These are phyloP conservation scores for Crocallis elinguaria DNA, from an alignment of 2,888 invertebrate species.

Conservation along the genomic window DNA sequence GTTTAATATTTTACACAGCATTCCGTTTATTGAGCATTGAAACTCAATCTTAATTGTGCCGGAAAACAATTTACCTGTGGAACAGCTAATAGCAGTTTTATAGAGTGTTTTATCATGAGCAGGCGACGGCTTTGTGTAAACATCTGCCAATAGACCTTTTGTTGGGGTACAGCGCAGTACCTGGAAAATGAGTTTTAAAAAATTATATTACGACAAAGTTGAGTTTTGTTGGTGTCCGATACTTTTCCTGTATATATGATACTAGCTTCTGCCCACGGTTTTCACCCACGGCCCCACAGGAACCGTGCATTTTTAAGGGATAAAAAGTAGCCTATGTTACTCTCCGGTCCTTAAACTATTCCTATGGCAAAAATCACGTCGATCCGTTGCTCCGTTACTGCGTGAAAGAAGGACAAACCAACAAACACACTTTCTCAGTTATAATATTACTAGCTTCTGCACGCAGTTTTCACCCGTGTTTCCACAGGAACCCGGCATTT, in stretches of 20 bases:
- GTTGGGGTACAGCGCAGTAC: not conserved
- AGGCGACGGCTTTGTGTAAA: conserved; percentile 56
- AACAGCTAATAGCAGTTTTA: conserved; percentile 61
- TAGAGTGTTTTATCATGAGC: conserved; percentile 60
- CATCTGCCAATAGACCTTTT: conserved; percentile 48
- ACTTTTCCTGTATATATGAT: not conserved
- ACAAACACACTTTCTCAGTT: too few relatives aligned
- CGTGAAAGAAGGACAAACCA: too few relatives aligned
- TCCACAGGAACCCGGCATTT: too few relatives aligned
- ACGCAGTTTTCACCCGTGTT: too few relatives aligned
- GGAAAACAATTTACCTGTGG: conserved; percentile 75
- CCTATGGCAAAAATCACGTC: too few relatives aligned
- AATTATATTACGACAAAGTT: not conserved
- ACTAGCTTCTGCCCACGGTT: too few relatives aligned
- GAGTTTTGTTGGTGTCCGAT: not conserved
- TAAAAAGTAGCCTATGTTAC: too few relatives aligned
- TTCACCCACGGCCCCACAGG: too few relatives aligned
- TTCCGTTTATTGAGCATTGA: conserved; percentile 68
- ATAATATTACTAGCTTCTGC: too few relatives aligned
- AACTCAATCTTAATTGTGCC: conserved; percentile 77
- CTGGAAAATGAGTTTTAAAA: not conserved
- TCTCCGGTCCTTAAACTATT: too few relatives aligned
- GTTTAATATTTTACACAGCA: conserved; percentile 50
- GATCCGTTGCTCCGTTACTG: too few relatives aligned
- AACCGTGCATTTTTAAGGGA: too few relatives aligned